phyloP scores from a whole-genome alignment of 1,140 invertebrate species.

The Colletes gigas region DNA sequence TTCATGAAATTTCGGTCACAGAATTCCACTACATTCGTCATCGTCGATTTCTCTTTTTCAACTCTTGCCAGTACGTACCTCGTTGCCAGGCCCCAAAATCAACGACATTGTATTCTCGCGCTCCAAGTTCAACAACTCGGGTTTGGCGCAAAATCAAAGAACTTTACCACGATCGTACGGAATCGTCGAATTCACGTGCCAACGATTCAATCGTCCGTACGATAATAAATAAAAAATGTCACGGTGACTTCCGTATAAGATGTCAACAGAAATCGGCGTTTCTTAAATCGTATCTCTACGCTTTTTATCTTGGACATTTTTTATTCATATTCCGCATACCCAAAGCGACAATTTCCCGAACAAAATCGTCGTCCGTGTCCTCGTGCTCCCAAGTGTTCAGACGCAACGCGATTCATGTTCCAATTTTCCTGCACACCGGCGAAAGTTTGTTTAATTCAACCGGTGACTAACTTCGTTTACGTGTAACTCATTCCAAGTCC shows the following conservation, averaged over 20 bases:
- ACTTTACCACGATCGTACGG: constrained; percentile 8
- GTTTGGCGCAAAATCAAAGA: constrained; percentile 43
- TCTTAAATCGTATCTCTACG: too few species aligned
- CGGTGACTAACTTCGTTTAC: constrained; percentile 24
- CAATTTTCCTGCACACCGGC: not conserved
- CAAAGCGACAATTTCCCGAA: too few species aligned
- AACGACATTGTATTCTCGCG: constrained; percentile 5
- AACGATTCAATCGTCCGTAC: constrained; percentile 2
- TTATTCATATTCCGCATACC: not conserved
- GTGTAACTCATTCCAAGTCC: constrained; percentile 25
- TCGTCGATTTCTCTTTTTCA: not conserved
- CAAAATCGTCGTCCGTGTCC: not conserved
- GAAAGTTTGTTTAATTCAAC: constrained; percentile 35
- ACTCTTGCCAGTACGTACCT: too few species aligned
- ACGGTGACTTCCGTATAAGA: too few species aligned
- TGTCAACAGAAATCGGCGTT: not conserved
- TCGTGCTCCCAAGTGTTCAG: not conserved
- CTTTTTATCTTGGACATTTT: not conserved
- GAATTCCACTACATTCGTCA: too few species aligned
- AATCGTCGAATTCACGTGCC: constrained; percentile 8
- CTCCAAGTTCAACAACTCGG: constrained; percentile 27
- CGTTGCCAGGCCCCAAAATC: not conserved
- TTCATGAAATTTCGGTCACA: too few species aligned
- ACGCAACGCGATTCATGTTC: constrained; percentile 12
- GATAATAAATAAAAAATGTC: constrained; percentile 6